Conservation (phyloP, 2,113 vertebrate species). For the Solea solea region DNA sequence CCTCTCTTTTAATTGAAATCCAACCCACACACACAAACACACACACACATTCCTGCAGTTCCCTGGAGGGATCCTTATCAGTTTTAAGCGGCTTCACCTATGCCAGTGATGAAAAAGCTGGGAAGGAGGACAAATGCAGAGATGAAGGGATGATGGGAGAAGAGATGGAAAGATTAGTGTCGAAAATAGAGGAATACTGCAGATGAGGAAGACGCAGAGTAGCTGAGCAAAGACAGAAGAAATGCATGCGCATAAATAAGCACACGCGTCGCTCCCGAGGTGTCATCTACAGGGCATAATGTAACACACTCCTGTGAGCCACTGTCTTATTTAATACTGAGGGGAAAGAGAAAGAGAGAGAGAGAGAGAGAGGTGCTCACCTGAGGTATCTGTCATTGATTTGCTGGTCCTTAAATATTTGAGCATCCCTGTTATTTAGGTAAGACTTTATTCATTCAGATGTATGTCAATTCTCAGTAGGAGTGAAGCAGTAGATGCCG, state of each 20-base stretch:
- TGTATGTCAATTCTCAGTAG: constrained; percentile 32
- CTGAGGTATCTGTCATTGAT: constrained; percentile 46
- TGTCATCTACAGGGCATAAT: constrained; percentile 18
- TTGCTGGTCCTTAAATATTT: constrained; percentile 56
- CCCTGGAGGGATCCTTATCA: constrained; percentile 35
- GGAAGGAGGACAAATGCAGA: not conserved
- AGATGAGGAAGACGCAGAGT: constrained; percentile 8
- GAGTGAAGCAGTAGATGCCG: constrained; percentile 50
- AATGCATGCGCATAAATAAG: constrained; percentile 14
- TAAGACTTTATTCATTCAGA: constrained; percentile 65
- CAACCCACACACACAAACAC: not conserved
- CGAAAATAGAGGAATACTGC: not conserved
- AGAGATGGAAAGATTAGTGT: not conserved
- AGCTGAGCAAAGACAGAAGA: constrained; percentile 17
- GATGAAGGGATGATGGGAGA: constrained; percentile 9
- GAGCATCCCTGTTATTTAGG: constrained; percentile 67
- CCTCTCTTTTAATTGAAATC: too few species aligned
- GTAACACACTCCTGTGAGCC: constrained; percentile 1
- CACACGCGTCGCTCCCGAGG: not conserved
- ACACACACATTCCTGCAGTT: constrained; percentile 25
- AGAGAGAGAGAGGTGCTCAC: not conserved
- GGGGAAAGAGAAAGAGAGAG: not conserved
- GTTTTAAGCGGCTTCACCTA: constrained; percentile 28
- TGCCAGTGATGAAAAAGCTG: constrained; percentile 1
- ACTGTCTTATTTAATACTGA: constrained; percentile 13